Evolutionary conservation across 2,113 vertebrate genomes (phyloP).

Genomic region (Tetrax tetrax): DNA sequence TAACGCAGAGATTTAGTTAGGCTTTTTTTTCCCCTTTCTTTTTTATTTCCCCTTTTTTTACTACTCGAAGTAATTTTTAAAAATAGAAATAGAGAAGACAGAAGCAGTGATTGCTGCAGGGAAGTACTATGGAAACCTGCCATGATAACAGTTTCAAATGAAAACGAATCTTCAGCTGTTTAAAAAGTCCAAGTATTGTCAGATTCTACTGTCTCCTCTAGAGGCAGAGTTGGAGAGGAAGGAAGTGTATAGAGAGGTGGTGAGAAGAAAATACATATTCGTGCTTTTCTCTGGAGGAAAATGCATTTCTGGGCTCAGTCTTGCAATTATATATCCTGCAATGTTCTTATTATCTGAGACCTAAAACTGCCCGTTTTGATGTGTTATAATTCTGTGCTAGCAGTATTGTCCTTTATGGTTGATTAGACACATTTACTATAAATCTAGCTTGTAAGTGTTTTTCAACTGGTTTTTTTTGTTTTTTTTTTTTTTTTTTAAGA

Average conservation of each 20-base stretch:
- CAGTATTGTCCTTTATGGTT: background rate
- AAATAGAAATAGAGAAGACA: constrained; percentile 57
- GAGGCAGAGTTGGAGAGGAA: background rate
- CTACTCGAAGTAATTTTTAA: constrained; percentile 45
- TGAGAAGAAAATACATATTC: background rate
- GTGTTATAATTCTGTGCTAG: background rate
- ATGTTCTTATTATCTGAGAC: background rate
- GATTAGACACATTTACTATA: background rate
- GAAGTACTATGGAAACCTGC: constrained; percentile 56
- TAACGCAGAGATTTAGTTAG: background rate
- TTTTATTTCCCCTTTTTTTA: background rate
- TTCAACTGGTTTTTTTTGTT: background rate
- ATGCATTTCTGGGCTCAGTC: background rate
- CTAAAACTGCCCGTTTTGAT: background rate
- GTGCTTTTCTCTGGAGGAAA: background rate
- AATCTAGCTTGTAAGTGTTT: background rate
- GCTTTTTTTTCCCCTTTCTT: accelerated
- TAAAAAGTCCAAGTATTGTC: constrained; percentile 17
- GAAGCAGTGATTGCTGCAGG: constrained; percentile 24
- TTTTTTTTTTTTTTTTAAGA: background rate
- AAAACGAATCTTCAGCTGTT: background rate
- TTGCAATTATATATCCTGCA: background rate
- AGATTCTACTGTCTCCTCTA: background rate
- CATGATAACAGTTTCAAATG: constrained; percentile 26
- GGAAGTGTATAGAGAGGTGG: background rate